Evolutionary conservation across 2,113 vertebrate genomes (phyloP), one percentile per base, ranked within the genome.

Genomic region (Cairina moschata): DNA sequence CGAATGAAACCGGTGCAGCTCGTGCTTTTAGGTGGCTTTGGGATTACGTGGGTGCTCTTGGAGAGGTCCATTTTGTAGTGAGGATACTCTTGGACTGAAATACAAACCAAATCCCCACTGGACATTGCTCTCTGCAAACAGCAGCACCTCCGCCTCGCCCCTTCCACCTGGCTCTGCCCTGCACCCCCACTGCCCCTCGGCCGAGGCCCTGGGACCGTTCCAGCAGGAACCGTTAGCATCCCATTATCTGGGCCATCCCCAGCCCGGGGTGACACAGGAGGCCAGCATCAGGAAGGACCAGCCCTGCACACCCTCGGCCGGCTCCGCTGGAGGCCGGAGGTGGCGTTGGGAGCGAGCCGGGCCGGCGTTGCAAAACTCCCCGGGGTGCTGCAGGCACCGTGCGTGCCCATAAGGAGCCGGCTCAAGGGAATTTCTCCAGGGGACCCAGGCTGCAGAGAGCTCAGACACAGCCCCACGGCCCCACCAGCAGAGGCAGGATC

Each of bases 381-480:
- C 13, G 8, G 69, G 36, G 65, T 84, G n/a, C 72, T 38, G 32
- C 54, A 15, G 34, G n/a, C 26, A 32, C 25, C 9, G 0, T 18
- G 36, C 0, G 1, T 0, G 0, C 58, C 23, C 56, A 8, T 2
- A 4, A 32, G 26, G 0, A 11, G 67, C 44, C 26, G 11, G 20
- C 32, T 17, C 44, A 7, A n/a, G n/a, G 44, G 48, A 50, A 46
- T 32, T 66, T 58, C 71, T 67, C 72, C 46, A 67, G 6, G 52
- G 59, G 75, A 87, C 36, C 56, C 66, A 52, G 75, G 17, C 7
- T 2, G 38, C 56, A 31, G 2, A 44, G 0, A 32, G 66, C 86
- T 32, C 71, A 66, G 78, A 28, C 91, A 83, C 36, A 6, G 67
- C 42, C 55, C 2, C 46, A 11, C 0, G 11, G 78, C 56, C 48